Evolutionary conservation across 2,113 vertebrate species (phyloP).

Genomic region (mouse (Mus musculus)): GRCm39 chr12:41224001-41224500

Average conservation of each 20-base stretch:
- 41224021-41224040: constrained; percentile 29
- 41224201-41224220: neutral
- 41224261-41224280: neutral
- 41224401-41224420: too few relatives aligned
- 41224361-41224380: too few relatives aligned
- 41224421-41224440: neutral
- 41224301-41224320: neutral
- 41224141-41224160: constrained; percentile 43
- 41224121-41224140: constrained; percentile 18
- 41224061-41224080: constrained; percentile 36
- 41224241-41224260: constrained; percentile 14
- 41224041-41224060: neutral
- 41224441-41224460: neutral
- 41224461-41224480: too few relatives aligned
- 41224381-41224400: neutral
- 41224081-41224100: constrained; percentile 41
- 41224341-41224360: neutral
- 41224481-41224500: neutral
- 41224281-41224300: neutral
- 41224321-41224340: neutral
- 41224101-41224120: neutral
- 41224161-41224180: neutral
- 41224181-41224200: neutral
- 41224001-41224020: neutral
- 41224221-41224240: neutral